Percentiles rank a stretch among this genome's conserved stretches.
These are phyloP conservation scores for Pantelozetes paolii DNA, from an alignment of 2,888 invertebrate species.

Conservation along the genomic window DNA sequence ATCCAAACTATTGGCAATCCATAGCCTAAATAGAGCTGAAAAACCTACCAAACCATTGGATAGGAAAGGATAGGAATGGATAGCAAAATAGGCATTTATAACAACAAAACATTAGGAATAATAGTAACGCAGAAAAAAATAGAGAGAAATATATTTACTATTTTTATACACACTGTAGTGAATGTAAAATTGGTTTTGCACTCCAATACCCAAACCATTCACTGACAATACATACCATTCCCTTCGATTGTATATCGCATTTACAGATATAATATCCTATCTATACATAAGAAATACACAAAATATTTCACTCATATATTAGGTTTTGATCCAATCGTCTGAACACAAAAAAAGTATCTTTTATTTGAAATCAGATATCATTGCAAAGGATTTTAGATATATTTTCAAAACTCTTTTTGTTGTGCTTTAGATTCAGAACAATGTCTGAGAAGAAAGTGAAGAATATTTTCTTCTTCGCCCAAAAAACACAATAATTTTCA, in stretches of 20 bases:
- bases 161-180: too few relatives aligned
- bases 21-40: background rate
- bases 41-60: too few relatives aligned
- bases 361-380: conserved; percentile 23
- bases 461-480: background rate
- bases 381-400: background rate
- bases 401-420: too few relatives aligned
- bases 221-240: conserved; percentile 5
- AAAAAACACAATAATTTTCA: background rate
- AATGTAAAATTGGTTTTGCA: conserved; percentile 27
- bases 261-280: background rate
- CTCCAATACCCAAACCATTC: conserved; percentile 10
- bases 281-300: background rate
- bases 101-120: too few relatives aligned
- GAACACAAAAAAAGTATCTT: too few relatives aligned
- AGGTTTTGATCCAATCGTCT: conserved; percentile 21
- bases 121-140: too few relatives aligned
- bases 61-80: too few relatives aligned
- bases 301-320: background rate
- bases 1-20: conserved; percentile 8
- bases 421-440: too few relatives aligned
- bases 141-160: too few relatives aligned
- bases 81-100: too few relatives aligned
- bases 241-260: background rate
- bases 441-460: background rate